Evolutionary conservation across 92 coral and sea anemone species (phyloP), one percentile per base, ranked within the genome.

Genomic region (Diadumene lineata): DNA sequence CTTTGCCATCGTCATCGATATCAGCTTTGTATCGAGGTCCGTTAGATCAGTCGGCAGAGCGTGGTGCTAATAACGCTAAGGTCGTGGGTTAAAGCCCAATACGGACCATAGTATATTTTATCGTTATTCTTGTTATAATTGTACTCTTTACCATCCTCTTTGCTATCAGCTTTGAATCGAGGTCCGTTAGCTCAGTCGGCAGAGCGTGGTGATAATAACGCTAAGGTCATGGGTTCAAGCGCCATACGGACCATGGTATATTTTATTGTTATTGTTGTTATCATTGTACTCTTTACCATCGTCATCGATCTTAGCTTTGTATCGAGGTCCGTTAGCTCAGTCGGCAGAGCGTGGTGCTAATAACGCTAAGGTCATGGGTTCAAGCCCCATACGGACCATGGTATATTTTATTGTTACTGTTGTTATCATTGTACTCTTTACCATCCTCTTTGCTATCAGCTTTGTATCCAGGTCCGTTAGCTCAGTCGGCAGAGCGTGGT

Each of bases 241-340:
- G 92, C 90, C 92, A 86, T 83, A 86, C 87, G 91, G 91, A 86
- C 86, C 86, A 85, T n/a, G n/a, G n/a, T n/a, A n/a, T n/a, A n/a
- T n/a, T n/a, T n/a, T n/a, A n/a, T n/a, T n/a, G n/a, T n/a, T n/a
- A n/a, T n/a, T n/a, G n/a, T n/a, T n/a, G n/a, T n/a, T n/a, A n/a
- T n/a, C n/a, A n/a, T n/a, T n/a, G n/a, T n/a, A n/a, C n/a, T n/a
- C n/a, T n/a, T n/a, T n/a, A n/a, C n/a, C n/a, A n/a, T n/a, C n/a
- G n/a, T n/a, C n/a, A n/a, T n/a, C n/a, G n/a, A n/a, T n/a, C n/a
- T n/a, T n/a, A n/a, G n/a, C n/a, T n/a, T n/a, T n/a, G n/a, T n/a
- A n/a, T n/a, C n/a, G n/a, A n/a, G 90, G 93, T 85, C 96, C 92
- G 89, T 91, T 88, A 88, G 97, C 93, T 91, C 93, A 91, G 93